phyloP scores from a whole-genome alignment of 2,888 invertebrate genomes.

The Coecobrya sp. region DNA sequence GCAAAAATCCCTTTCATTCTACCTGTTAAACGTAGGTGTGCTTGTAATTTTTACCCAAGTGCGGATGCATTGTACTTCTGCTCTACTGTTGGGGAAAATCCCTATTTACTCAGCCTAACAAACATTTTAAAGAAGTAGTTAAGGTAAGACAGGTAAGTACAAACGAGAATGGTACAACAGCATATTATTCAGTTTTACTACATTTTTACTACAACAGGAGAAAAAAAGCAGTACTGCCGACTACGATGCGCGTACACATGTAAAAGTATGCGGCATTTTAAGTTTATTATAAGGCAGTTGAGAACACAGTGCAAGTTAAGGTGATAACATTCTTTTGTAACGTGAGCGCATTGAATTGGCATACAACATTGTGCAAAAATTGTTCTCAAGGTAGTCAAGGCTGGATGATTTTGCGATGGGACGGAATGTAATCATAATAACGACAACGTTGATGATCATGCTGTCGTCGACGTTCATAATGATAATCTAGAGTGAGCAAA shows the following conservation, averaged over 20 bases:
- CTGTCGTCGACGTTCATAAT: conserved; percentile 59
- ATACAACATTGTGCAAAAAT: conserved; percentile 53
- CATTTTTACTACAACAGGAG: conserved; percentile 18
- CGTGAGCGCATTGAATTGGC: neutral
- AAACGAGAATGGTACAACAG: neutral
- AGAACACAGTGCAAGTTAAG: neutral
- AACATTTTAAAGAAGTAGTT: neutral
- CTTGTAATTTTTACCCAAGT: neutral
- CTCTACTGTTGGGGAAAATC: conserved; percentile 60
- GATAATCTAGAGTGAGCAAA: conserved; percentile 30
- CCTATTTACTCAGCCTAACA: conserved; percentile 17
- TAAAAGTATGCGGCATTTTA: conserved; percentile 5
- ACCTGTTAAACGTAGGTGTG: conserved; percentile 50
- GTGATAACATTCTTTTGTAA: neutral
- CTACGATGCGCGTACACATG: conserved; percentile 31
- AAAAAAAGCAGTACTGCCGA: neutral
- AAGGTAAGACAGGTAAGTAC: conserved; percentile 11
- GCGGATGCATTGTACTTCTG: neutral
- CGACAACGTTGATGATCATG: conserved; percentile 38
- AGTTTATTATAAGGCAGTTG: conserved; percentile 16
- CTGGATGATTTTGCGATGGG: conserved; percentile 74
- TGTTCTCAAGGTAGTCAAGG: conserved; percentile 79
- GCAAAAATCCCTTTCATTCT: conserved; percentile 55
- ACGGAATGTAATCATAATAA: neutral
- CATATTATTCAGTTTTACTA: conserved; percentile 15